These are phyloP conservation scores for Tetranychus piercei DNA, from an alignment of 2,888 invertebrate genomes.

Conservation along the genomic window DNA sequence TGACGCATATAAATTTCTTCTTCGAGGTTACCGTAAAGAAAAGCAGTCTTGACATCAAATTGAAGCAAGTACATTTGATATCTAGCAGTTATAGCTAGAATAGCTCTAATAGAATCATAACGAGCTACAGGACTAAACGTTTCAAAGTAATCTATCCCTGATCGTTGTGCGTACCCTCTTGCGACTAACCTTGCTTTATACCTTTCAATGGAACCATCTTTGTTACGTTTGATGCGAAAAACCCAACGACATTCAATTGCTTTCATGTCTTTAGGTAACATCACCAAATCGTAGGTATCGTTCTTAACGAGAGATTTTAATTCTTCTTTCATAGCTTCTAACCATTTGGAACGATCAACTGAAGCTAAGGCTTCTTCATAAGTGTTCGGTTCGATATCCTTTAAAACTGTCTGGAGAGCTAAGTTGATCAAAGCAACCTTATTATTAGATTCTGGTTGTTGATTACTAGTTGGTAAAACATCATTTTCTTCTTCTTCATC, in stretches of 20 bases:
- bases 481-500: too few species aligned
- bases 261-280: neutral
- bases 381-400: neutral
- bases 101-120: neutral
- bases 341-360: neutral
- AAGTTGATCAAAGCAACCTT: too few species aligned
- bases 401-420: too few species aligned
- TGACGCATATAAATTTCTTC: slow-evolving; percentile 22
- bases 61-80: neutral
- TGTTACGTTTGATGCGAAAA: neutral
- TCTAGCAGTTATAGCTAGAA: neutral
- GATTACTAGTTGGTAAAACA: too few species aligned
- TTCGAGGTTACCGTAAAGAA: slow-evolving; percentile 19
- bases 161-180: neutral
- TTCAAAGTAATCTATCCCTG: slow-evolving; percentile 6
- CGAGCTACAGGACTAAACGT: slow-evolving; percentile 14
- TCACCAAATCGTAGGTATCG: too few species aligned
- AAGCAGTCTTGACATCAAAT: slow-evolving; percentile 21
- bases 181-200: slow-evolving; percentile 12
- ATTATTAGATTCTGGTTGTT: too few species aligned
- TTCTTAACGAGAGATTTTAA: too few species aligned
- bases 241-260: slow-evolving; percentile 8
- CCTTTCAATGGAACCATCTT: neutral
- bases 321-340: neutral
- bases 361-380: neutral